phyloP scores from a whole-genome alignment of 1,140 invertebrate genomes.

The Drosophila sp. region DNA sequence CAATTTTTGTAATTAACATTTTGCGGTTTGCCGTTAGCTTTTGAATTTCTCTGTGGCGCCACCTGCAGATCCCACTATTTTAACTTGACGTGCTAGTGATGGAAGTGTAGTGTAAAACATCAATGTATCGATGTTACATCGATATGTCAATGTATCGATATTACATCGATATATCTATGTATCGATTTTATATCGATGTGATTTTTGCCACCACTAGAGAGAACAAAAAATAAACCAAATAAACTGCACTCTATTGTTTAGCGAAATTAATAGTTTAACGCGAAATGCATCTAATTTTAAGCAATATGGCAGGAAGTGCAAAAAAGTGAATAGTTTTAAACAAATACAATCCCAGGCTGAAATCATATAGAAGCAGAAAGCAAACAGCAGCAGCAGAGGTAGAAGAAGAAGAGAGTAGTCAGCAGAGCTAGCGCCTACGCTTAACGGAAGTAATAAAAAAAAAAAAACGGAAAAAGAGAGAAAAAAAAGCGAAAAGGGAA shows the following conservation, averaged over 20 bases:
- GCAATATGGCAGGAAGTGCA: slow-evolving; percentile 19
- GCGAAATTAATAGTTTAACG: background rate
- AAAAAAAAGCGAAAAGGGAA: background rate
- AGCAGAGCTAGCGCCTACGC: slow-evolving; percentile 35
- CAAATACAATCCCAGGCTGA: background rate
- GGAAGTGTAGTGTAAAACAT: no score
- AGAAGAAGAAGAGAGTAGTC: slow-evolving; percentile 12
- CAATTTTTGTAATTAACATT: no score
- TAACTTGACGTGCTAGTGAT: no score
- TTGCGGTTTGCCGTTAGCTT: no score
- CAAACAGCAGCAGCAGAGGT: slow-evolving; percentile 28
- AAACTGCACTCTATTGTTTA: background rate
- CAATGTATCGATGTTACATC: no score
- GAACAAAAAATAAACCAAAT: no score
- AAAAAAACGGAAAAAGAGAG: slow-evolving; percentile 12
- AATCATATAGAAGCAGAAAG: slow-evolving; percentile 16
- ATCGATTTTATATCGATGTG: no score
- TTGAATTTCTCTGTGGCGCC: no score
- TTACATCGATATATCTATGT: no score
- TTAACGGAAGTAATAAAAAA: slow-evolving; percentile 56
- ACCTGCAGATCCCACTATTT: no score
- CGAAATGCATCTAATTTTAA: slow-evolving; percentile 8
- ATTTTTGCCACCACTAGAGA: no score
- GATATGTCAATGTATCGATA: no score
- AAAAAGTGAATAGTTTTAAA: background rate